phyloP scores from a whole-genome alignment of 30 jellyfish, hydroid and myxozoan species.

The Cassiopea andromeda region DNA sequence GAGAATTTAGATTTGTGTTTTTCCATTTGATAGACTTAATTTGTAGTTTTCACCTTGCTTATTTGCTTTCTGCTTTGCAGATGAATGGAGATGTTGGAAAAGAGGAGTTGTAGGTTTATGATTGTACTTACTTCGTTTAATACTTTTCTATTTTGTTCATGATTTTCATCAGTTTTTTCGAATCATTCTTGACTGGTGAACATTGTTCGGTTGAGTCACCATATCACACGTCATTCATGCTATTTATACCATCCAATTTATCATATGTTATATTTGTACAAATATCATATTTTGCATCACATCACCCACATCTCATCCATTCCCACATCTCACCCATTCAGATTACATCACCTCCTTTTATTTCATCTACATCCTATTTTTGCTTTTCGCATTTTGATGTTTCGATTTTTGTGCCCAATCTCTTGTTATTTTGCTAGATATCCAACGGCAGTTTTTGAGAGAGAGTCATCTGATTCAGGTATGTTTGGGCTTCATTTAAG shows the following conservation, averaged over 20 bases:
- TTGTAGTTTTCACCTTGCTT: background rate
- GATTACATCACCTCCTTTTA: too few species aligned
- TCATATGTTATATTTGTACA: background rate
- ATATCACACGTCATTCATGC: too few species aligned
- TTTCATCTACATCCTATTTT: too few species aligned
- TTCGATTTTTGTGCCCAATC: background rate
- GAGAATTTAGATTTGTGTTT: too few species aligned
- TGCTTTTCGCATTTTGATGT: too few species aligned
- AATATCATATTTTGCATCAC: background rate
- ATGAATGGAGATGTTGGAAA: constrained; percentile 85
- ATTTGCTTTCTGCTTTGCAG: constrained; percentile 10
- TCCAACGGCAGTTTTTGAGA: constrained; percentile 97
- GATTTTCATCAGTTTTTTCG: background rate
- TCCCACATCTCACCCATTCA: too few species aligned
- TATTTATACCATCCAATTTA: too few species aligned
- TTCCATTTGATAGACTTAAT: too few species aligned
- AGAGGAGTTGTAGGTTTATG: constrained; percentile 91
- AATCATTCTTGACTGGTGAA: background rate
- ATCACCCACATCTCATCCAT: too few species aligned
- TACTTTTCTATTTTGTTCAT: background rate
- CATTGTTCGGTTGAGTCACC: background rate
- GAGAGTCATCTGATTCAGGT: constrained; percentile 99
- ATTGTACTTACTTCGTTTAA: background rate
- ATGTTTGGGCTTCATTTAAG: background rate
- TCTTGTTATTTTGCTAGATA: constrained; percentile 41